A percentile compares a stretch with the other conserved stretches of the same genome.
phyloP scores from a whole-genome alignment of 2,113 vertebrate genomes.

The Vulpes vulpes region DNA sequence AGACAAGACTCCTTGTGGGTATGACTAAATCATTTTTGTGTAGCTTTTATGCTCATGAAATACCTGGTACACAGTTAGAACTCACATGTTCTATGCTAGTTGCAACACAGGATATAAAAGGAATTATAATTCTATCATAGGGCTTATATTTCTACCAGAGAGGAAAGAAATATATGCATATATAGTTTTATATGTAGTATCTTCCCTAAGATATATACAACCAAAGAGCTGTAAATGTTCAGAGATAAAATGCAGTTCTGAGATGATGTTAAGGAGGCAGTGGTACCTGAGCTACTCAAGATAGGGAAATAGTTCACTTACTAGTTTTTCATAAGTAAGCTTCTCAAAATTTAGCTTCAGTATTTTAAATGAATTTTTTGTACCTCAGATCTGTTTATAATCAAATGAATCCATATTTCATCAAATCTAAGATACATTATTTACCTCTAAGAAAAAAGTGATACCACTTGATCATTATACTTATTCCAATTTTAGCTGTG shows the following conservation, averaged over 20 bases:
- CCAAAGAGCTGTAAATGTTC: neutral
- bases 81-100: neutral
- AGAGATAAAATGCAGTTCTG: constrained; percentile 28
- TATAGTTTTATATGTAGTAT: neutral
- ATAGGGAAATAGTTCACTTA: neutral
- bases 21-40: neutral
- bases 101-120: constrained; percentile 1
- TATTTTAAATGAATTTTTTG: constrained; percentile 51
- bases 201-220: neutral
- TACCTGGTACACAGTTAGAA: neutral
- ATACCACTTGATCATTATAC: neutral
- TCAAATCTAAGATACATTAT: neutral
- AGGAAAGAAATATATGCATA: constrained; percentile 18
- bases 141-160: neutral
- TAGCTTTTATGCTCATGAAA: neutral
- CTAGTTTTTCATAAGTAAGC: neutral
- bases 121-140: constrained; percentile 40
- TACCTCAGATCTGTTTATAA: constrained; percentile 5
- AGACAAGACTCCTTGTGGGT: neutral
- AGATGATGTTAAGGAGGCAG: neutral
- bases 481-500: constrained; percentile 5
- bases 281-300: neutral
- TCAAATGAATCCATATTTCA: neutral
- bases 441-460: constrained; percentile 25
- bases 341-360: constrained; percentile 38